Evolutionary conservation across 2,113 vertebrate genomes (phyloP).

Genomic region (Choloepus hoffmanni): DNA sequence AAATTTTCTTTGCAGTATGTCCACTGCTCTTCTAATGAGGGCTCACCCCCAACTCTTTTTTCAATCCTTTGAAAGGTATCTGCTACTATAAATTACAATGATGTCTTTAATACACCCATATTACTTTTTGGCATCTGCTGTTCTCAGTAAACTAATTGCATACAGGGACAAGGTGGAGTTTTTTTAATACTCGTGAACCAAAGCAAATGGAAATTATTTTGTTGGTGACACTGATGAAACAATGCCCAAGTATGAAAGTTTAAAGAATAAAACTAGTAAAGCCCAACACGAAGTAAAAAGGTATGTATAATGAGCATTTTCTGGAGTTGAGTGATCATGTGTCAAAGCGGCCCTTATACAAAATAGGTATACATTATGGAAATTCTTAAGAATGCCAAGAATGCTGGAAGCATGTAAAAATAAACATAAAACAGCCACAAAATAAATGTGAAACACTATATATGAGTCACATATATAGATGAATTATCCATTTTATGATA

Average conservation of each 20-base stretch:
- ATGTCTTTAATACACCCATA: constrained; percentile 38
- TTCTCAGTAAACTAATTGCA: constrained; percentile 28
- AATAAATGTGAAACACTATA: rapidly evolving
- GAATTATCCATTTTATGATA: neutral
- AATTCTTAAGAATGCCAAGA: neutral
- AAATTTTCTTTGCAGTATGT: constrained; percentile 69
- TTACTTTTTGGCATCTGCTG: neutral
- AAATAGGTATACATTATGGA: neutral
- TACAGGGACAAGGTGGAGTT: neutral
- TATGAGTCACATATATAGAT: neutral
- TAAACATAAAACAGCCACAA: neutral
- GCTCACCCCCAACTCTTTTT: neutral
- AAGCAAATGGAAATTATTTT: constrained; percentile 33
- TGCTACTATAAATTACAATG: constrained; percentile 51
- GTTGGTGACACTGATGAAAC: neutral
- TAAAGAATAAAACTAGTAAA: neutral
- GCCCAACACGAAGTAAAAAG: neutral
- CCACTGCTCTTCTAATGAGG: constrained; percentile 75
- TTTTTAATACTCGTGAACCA: neutral
- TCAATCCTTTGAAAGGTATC: constrained; percentile 8
- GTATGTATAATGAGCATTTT: neutral
- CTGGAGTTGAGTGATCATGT: neutral
- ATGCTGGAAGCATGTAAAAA: neutral
- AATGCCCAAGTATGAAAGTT: neutral
- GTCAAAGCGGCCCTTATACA: neutral